Evolutionary conservation across 2,888 invertebrate species (phyloP), one percentile per base, ranked within the genome.

Genomic region (Phrixothrix hirtus): DNA sequence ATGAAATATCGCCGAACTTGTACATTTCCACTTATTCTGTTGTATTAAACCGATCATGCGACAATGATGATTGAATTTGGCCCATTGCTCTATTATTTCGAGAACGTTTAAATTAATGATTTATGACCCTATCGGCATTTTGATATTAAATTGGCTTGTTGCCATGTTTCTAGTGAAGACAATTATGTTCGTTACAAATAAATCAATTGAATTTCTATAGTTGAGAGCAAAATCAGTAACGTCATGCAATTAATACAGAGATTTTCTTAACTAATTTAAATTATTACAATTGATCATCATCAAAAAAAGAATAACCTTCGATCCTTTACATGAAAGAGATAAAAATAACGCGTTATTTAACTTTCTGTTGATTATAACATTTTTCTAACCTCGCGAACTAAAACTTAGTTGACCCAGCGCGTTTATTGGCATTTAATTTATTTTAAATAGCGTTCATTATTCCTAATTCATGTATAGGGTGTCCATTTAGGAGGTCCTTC

Each of bases 141-240:
- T 15, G 36, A 50, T 50, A 50, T 51, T 51, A 51, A 51, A 51
- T 45, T 51, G 51, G 51, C 38, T 39, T 45, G 39, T 44, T 51
- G 51, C 51, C 51, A 51, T 51, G 43, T 39, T 39, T 31, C 27
- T 32, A 32, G 25, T 16, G 26, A 45, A 45, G 29, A 37, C 31
- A 45, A 45, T 45, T 47, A 17, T 14, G 43, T 32, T 17, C 36
- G 12, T 31, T 31, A 31, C 32, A 50, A 44, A 50, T 50, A 50
- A 44, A 50, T 50, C 43, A 50, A 50, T 50, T 50, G 43, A 44
- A 43, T 44, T 43, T 35, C 48, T 35, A 48, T 47, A 39, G 37
- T 38, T 38, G 41, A 31, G 6, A 21, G 41, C 12, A 21, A 31
- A 36, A 29, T 35, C 7, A 2, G 1, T 10, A 11, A 26, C 31